A percentile compares a stretch with the other conserved stretches of the same genome.
These are phyloP conservation scores for Sarcoramphus papa DNA, from an alignment of 2,797 vertebrate genomes.

Conservation along the genomic window DNA sequence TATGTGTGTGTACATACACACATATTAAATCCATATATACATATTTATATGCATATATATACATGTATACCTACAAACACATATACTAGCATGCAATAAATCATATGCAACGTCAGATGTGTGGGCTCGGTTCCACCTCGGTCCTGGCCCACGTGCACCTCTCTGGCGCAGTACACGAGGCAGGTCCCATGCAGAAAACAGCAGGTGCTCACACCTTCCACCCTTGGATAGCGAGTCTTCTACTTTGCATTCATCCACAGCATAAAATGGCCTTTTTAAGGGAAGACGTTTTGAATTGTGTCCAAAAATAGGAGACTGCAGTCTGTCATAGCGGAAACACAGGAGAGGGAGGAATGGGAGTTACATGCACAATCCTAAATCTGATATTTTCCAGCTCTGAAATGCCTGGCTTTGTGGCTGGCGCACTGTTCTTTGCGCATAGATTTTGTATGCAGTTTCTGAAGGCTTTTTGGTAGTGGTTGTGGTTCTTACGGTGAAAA, in stretches of 20 bases:
- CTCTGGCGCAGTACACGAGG: background rate
- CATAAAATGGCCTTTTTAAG: background rate
- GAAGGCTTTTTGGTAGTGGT: background rate
- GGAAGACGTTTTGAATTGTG: background rate
- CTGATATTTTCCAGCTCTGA: background rate
- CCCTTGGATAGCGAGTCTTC: accelerated
- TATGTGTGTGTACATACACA: accelerated
- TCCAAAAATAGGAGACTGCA: background rate
- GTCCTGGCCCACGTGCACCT: background rate
- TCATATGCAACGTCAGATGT: accelerated
- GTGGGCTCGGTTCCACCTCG: background rate
- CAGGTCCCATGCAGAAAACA: background rate
- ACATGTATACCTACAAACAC: no score
- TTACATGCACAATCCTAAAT: background rate
- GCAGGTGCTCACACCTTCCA: background rate
- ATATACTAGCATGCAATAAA: background rate
- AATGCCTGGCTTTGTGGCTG: background rate
- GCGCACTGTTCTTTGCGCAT: background rate
- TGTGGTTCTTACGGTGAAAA: background rate
- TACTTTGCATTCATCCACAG: background rate
- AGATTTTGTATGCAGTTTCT: background rate
- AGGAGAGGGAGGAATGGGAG: background rate
- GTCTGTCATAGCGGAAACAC: background rate
- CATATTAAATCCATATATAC: accelerated
- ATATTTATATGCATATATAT: no score